Conservation (phyloP, 2,888 invertebrate species). For the Biston betularia region DNA sequence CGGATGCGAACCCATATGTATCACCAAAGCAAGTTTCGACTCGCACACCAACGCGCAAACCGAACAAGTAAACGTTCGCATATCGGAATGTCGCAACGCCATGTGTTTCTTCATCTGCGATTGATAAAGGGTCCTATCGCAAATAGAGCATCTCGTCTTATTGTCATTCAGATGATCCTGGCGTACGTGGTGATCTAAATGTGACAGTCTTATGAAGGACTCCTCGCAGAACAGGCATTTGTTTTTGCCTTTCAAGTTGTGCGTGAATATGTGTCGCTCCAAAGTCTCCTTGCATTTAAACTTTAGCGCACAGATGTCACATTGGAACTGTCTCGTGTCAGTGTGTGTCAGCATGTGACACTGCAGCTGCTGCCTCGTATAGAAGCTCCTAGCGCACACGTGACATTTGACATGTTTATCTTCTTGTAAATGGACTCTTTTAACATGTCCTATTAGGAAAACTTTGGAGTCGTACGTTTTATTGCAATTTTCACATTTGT, state of each 20-base stretch:
- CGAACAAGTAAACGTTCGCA: constrained; percentile 28
- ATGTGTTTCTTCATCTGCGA: constrained; percentile 27
- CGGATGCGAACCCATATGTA: constrained; percentile 29
- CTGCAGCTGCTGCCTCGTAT: constrained; percentile 52
- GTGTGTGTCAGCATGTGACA: constrained; percentile 68
- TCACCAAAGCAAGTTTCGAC: constrained; percentile 31
- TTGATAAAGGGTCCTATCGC: constrained; percentile 16
- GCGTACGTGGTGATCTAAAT: constrained; percentile 29
- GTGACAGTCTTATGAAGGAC: constrained; percentile 29
- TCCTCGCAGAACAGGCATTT: constrained; percentile 37
- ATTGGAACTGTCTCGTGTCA: constrained; percentile 59
- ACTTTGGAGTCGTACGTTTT: constrained; percentile 61
- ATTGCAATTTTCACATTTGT: constrained; percentile 68
- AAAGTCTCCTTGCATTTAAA: constrained; percentile 63
- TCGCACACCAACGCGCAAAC: constrained; percentile 28
- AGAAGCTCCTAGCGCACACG: constrained; percentile 74
- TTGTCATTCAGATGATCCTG: constrained; percentile 31
- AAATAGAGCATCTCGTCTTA: constrained; percentile 14
- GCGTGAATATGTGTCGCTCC: constrained; percentile 62
- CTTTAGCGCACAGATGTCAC: constrained; percentile 65
- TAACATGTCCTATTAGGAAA: constrained; percentile 60
- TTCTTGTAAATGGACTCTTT: constrained; percentile 73
- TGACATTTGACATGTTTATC: constrained; percentile 67
- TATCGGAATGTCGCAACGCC: constrained; percentile 25
- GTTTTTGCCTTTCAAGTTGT: constrained; percentile 27